Conservation (phyloP, 2,888 invertebrate genomes). For the Aphodius granarius region DNA sequence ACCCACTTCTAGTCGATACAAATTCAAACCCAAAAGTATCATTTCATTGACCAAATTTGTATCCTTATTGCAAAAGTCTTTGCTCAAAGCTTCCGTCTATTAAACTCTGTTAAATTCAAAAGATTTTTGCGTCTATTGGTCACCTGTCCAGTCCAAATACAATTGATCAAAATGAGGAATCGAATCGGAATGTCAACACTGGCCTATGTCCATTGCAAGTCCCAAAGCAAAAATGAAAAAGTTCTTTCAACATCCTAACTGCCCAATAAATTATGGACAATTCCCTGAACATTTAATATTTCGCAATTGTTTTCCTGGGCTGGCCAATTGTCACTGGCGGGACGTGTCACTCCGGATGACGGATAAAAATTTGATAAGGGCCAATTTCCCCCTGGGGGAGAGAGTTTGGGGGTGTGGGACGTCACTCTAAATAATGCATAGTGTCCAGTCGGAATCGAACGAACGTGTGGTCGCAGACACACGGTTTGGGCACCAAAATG, state of each 20-base stretch:
- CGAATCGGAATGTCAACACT: background rate
- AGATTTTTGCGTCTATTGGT: background rate
- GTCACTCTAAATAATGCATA: background rate
- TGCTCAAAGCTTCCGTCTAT: background rate
- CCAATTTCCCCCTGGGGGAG: slow-evolving; percentile 49
- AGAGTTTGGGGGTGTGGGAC: background rate
- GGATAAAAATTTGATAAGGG: slow-evolving; percentile 49
- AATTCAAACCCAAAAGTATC: too few species aligned
- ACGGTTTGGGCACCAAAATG: background rate
- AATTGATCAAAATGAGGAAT: background rate
- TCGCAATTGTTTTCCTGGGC: background rate
- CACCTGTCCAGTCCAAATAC: background rate
- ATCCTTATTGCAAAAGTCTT: too few species aligned
- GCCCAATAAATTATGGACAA: slow-evolving; percentile 10
- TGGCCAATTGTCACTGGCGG: background rate
- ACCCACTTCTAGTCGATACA: too few species aligned
- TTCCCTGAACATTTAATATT: slow-evolving; percentile 10
- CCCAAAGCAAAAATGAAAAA: slow-evolving; percentile 1
- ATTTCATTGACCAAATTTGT: too few species aligned
- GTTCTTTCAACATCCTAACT: slow-evolving; percentile 6
- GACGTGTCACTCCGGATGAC: slow-evolving; percentile 16
- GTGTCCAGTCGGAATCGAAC: slow-evolving; percentile 3
- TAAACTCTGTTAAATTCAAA: background rate
- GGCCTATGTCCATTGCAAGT: background rate
- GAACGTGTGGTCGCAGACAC: background rate